Conservation (phyloP, 1,140 invertebrate species). For the Heliconius hewitsoni region DNA sequence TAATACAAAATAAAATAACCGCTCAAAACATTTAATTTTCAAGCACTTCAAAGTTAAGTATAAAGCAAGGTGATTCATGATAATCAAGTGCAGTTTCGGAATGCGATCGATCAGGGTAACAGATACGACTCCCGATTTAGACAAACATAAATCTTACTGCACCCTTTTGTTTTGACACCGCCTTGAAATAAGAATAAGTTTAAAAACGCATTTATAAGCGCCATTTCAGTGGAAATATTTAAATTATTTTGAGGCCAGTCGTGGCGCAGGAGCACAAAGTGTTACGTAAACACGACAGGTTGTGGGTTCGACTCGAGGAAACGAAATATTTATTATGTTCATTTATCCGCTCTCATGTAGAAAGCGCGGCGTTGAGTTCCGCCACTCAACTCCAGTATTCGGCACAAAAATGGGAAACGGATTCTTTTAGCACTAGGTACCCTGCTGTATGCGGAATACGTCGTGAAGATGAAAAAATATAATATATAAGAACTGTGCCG, state of each 20-base stretch:
- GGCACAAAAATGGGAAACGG: too few species aligned
- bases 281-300: neutral
- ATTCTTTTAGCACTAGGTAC: too few species aligned
- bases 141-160: constrained; percentile 11
- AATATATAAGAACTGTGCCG: too few species aligned
- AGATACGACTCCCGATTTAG: constrained; percentile 33
- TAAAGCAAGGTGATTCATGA: constrained; percentile 12
- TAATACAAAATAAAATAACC: neutral
- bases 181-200: neutral
- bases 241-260: neutral
- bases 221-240: constrained; percentile 18
- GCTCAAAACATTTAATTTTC: neutral
- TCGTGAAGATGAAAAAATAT: too few species aligned
- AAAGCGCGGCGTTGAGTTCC: too few species aligned
- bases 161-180: constrained; percentile 23
- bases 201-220: neutral
- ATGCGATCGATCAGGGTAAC: constrained; percentile 28
- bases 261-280: neutral
- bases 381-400: too few species aligned
- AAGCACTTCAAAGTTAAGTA: neutral
- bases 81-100: constrained; percentile 1
- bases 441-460: too few species aligned
- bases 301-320: neutral
- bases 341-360: too few species aligned
- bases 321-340: neutral